Percentiles rank a stretch among this genome's conserved stretches.
Conservation (phyloP, 1,140 invertebrate species). For the Brachionus rotundiformis region DNA sequence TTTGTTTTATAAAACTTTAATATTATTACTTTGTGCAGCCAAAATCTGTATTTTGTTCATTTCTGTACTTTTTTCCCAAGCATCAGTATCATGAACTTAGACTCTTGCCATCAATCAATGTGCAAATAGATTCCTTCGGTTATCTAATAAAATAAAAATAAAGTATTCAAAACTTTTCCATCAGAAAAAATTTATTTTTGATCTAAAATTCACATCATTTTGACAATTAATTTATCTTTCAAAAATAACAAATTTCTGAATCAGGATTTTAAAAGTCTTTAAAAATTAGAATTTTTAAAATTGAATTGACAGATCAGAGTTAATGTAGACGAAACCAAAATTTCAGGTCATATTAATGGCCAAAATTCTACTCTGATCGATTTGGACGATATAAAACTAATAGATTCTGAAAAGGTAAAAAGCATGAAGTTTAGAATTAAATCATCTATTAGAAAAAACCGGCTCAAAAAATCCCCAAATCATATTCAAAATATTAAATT, state of each 20-base stretch:
- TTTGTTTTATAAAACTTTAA: too few relatives aligned
- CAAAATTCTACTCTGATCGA: background rate
- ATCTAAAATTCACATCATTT: too few relatives aligned
- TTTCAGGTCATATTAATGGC: background rate
- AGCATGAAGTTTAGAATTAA: background rate
- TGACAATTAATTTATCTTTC: background rate
- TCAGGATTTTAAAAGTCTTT: background rate
- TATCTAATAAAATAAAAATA: too few relatives aligned
- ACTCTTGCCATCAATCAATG: too few relatives aligned
- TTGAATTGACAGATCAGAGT: background rate
- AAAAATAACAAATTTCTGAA: background rate
- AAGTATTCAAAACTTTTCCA: too few relatives aligned
- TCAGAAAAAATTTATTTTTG: too few relatives aligned
- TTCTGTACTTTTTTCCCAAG: too few relatives aligned
- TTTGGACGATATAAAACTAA: constrained; percentile 13
- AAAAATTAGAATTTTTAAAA: background rate
- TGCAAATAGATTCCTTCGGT: too few relatives aligned
- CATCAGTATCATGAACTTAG: too few relatives aligned
- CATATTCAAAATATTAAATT: background rate
- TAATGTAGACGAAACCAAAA: background rate
- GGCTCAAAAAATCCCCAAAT: constrained; percentile 5
- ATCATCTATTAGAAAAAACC: background rate
- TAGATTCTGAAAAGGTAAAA: constrained; percentile 29
- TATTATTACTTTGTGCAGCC: too few relatives aligned
- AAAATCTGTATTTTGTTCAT: too few relatives aligned